Conservation (phyloP, 1,140 invertebrate species). For the Drosophila fuyamai region DNA sequence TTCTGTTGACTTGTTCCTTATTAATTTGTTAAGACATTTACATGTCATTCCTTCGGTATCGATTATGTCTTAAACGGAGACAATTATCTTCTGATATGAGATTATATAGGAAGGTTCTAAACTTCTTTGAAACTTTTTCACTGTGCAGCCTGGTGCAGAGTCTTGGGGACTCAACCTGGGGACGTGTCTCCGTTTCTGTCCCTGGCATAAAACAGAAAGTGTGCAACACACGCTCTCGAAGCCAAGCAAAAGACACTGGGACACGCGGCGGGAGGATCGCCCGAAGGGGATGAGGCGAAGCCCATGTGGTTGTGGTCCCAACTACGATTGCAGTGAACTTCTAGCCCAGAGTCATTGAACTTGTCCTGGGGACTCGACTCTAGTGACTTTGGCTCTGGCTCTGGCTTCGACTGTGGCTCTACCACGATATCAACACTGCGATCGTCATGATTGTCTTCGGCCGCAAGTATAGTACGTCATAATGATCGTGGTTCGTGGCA, state of each 20-base stretch:
- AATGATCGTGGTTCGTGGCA: slow-evolving; percentile 51
- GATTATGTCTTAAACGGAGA: too few species aligned
- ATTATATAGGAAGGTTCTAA: too few species aligned
- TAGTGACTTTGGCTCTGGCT: slow-evolving; percentile 6
- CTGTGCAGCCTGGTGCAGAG: slow-evolving; percentile 13
- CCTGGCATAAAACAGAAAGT: slow-evolving; percentile 80
- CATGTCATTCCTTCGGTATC: too few species aligned
- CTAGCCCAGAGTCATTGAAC: slow-evolving; percentile 78
- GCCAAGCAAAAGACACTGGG: slow-evolving; percentile 55
- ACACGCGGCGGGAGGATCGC: slow-evolving; percentile 22
- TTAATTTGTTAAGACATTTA: too few species aligned
- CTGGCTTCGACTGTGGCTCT: slow-evolving; percentile 32
- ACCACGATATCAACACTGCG: slow-evolving; percentile 70
- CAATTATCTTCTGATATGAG: too few species aligned
- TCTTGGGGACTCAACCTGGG: slow-evolving; percentile 38
- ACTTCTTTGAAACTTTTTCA: neutral
- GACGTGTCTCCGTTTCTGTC: slow-evolving; percentile 51
- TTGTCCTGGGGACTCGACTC: slow-evolving; percentile 65
- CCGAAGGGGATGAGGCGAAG: slow-evolving; percentile 14
- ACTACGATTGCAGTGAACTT: slow-evolving; percentile 79
- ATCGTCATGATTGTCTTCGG: slow-evolving; percentile 67
- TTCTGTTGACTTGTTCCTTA: too few species aligned
- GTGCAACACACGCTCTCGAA: slow-evolving; percentile 77
- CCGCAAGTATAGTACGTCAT: slow-evolving; percentile 31
- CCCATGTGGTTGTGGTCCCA: slow-evolving; percentile 57